A percentile compares a stretch with the other conserved stretches of the same genome.
Evolutionary conservation across 2,797 vertebrate species (phyloP).

Genomic region (Crax fasciolata): DNA sequence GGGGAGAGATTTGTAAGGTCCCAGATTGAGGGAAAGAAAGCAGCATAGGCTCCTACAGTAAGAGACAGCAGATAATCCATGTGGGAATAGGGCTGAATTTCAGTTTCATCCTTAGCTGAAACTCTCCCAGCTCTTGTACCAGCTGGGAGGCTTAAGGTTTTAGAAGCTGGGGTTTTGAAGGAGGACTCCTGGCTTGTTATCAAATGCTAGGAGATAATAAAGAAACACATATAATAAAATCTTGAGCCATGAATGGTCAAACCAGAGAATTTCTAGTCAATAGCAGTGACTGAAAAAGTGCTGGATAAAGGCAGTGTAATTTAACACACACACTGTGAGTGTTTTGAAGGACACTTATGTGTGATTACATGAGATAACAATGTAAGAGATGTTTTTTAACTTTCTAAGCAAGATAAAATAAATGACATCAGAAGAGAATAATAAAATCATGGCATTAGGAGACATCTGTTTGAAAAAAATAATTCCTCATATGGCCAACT

Average conservation of each 20-base stretch:
- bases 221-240: not conserved
- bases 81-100: not conserved
- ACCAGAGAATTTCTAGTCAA: not conserved
- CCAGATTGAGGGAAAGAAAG: not conserved
- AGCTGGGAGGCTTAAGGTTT: not conserved
- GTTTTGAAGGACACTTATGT: not conserved
- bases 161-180: not conserved
- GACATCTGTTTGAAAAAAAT: not conserved
- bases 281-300: not conserved
- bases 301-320: not conserved
- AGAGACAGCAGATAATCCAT: not conserved
- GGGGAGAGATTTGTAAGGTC: not conserved
- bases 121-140: not conserved
- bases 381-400: slow-evolving; percentile 3
- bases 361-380: not conserved
- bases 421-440: not conserved
- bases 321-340: not conserved
- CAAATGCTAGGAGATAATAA: not conserved
- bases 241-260: not conserved
- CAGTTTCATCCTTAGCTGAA: not conserved
- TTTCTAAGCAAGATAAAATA: not conserved
- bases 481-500: not conserved
- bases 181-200: not conserved
- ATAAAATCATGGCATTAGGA: not conserved
- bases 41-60: not conserved